Conservation (phyloP, 2,888 invertebrate species). For the Spisula subtruncata region DNA sequence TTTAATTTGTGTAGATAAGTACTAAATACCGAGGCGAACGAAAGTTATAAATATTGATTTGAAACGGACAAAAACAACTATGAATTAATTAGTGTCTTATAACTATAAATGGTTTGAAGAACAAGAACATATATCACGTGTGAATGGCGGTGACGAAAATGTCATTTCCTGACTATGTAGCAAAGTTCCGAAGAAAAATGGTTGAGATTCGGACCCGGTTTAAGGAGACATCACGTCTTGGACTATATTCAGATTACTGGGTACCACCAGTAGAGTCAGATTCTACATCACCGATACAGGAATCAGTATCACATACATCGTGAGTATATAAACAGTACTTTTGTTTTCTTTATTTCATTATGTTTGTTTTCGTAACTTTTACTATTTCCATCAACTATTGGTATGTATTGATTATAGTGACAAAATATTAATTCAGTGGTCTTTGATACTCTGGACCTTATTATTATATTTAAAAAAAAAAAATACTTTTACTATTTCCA, state of each 20-base stretch:
- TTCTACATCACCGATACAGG: conserved; percentile 37
- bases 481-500: too few species aligned
- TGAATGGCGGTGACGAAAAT: conserved; percentile 72
- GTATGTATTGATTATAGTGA: too few species aligned
- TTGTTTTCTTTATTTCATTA: background rate
- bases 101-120: background rate
- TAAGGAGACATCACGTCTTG: conserved; percentile 77
- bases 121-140: background rate
- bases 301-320: conserved; percentile 45
- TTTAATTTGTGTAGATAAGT: background rate
- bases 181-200: conserved; percentile 82
- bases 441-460: too few species aligned
- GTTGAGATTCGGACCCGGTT: conserved; percentile 82
- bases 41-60: background rate
- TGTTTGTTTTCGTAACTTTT: too few species aligned
- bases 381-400: too few species aligned
- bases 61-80: background rate
- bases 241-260: conserved; percentile 81
- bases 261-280: conserved; percentile 70
- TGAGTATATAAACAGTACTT: conserved; percentile 43
- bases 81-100: background rate
- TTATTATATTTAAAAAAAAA: too few species aligned
- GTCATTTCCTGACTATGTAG: conserved; percentile 83
- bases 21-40: background rate
- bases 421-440: too few species aligned